Conservation (phyloP, 2,113 vertebrate species). For the Chaetops frenatus region DNA sequence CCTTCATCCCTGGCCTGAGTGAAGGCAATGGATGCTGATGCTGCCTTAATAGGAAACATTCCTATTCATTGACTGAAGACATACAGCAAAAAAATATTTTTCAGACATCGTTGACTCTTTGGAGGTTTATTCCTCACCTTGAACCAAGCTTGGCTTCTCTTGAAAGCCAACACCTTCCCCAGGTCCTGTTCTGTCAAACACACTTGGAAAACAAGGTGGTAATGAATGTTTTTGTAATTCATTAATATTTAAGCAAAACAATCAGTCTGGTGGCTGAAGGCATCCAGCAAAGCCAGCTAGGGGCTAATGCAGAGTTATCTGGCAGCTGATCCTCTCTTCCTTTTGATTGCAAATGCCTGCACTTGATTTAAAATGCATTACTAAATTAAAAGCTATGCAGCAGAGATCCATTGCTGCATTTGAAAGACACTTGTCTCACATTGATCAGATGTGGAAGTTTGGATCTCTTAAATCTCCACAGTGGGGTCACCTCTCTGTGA, state of each 20-base stretch:
- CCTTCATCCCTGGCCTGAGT: neutral
- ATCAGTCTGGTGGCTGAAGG: neutral
- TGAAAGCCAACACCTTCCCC: neutral
- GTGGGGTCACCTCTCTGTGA: neutral
- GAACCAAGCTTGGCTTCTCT: neutral
- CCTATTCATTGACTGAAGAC: neutral
- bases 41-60: neutral
- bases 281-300: neutral
- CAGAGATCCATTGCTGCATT: neutral
- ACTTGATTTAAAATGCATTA: neutral
- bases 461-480: neutral
- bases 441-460: neutral
- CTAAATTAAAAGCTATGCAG: slow-evolving; percentile 9
- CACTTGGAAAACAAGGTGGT: neutral
- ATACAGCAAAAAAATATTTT: neutral
- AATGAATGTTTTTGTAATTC: neutral
- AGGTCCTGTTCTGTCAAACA: neutral
- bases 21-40: neutral
- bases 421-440: neutral
- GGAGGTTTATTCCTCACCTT: neutral
- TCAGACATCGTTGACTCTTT: neutral
- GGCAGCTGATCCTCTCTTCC: neutral
- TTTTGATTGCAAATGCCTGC: neutral
- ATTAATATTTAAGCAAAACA: neutral
- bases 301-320: neutral